Conservation (phyloP, 1,140 invertebrate genomes). For the Euura lappo region DNA sequence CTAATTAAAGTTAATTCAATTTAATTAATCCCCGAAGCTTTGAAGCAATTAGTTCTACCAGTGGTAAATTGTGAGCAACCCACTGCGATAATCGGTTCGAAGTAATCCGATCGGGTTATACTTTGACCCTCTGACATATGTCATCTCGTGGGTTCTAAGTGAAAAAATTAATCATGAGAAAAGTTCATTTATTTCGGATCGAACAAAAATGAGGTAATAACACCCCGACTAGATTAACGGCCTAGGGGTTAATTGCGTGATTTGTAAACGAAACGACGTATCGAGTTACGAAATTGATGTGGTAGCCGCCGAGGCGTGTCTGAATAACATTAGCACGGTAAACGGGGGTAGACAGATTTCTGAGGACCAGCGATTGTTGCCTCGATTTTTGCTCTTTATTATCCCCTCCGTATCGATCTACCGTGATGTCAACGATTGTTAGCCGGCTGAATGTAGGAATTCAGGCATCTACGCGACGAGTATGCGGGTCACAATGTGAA, state of each 20-base stretch:
- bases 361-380: too few species aligned
- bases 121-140: too few species aligned
- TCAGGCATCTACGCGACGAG: too few species aligned
- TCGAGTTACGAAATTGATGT: constrained; percentile 47
- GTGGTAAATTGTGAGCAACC: constrained; percentile 11
- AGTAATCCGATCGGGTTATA: background rate
- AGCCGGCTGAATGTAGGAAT: too few species aligned
- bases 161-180: too few species aligned
- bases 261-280: constrained; percentile 47
- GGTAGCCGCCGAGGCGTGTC: background rate
- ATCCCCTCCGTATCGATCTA: too few species aligned
- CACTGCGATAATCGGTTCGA: constrained; percentile 10
- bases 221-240: constrained; percentile 41
- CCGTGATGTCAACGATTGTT: too few species aligned
- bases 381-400: too few species aligned
- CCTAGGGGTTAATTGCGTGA: constrained; percentile 40
- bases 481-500: too few species aligned
- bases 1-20: constrained; percentile 53
- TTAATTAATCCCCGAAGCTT: constrained; percentile 44
- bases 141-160: too few species aligned
- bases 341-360: too few species aligned
- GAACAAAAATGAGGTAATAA: constrained; percentile 36
- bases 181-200: constrained; percentile 22
- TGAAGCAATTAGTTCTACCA: constrained; percentile 34
- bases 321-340: too few species aligned